Evolutionary conservation across 2,113 vertebrate species (phyloP), one percentile per base, ranked within the genome.

Genomic region (Bothrops jararaca): DNA sequence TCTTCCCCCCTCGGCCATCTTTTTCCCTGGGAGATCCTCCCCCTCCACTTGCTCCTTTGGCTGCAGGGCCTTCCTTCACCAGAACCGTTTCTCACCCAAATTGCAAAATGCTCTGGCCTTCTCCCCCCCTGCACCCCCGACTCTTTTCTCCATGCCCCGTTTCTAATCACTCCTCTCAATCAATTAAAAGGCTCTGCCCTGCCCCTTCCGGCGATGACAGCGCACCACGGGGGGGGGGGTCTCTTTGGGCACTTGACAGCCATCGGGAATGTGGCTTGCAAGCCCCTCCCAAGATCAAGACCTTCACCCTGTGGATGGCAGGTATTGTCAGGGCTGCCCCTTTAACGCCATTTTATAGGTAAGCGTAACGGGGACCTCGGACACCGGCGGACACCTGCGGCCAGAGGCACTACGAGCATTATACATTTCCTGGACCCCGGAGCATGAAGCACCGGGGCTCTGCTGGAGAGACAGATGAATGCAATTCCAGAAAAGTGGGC

Each of bases 401-500:
- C 3, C 2, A 80, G 20, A 34, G 52, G 53, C 15, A 87, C 64
- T n/a, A n/a, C n/a, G n/a, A n/a, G n/a, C n/a, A n/a, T n/a, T n/a
- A n/a, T n/a, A n/a, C n/a, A n/a, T n/a, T n/a, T n/a, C n/a, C 60
- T 80, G 0, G 90, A 3, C 60, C 18, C 74, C 54, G 92, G 94
- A 93, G 92, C 45, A 20, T n/a, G 92, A 2, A 91, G 54, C 91
- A 12, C 23, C 39, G 0, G 64, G 93, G 90, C 5, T 87, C 87
- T 24, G 22, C 1, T 12, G 92, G 92, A n/a, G 5, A 58, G 89
- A 45, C 92, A 88, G 93, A 94, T 86, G 93, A 90, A 48, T 5
- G 9, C 88, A 91, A 74, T 60, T 15, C 39, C 48, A 86, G 93
- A 85, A 88, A 42, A 74, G 50, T 34, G 80, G 13, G 22, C 20